Evolutionary conservation across 23 tunicate species (phyloP).

Genomic region (Halocynthia roretzi): DNA sequence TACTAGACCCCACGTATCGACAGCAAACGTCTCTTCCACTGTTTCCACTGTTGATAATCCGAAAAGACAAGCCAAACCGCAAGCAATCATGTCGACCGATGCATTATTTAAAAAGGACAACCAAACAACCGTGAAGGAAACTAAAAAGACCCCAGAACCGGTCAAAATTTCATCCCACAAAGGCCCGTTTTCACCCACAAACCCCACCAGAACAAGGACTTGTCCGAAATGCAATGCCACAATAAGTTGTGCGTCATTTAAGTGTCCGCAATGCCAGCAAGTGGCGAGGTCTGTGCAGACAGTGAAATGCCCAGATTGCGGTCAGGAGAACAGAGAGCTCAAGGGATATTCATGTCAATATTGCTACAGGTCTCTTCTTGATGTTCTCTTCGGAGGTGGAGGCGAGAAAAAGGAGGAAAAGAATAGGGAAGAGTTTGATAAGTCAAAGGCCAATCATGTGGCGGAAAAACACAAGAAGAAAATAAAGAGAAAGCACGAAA

Average conservation of each 20-base stretch:
- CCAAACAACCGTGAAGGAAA: background rate
- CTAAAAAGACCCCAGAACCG: background rate
- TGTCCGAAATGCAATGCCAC: conserved; percentile 73
- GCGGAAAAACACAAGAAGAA: conserved; percentile 39
- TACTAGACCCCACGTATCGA: background rate
- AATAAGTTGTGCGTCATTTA: conserved; percentile 48
- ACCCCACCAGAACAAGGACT: conserved; percentile 15
- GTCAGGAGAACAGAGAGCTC: conserved; percentile 52
- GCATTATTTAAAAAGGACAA: conserved; percentile 3
- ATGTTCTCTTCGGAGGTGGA: conserved; percentile 30
- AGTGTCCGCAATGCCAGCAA: conserved; percentile 55
- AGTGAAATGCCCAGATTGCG: conserved; percentile 66
- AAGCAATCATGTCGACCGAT: conserved; percentile 5
- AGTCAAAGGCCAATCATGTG: background rate
- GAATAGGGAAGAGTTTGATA: conserved; percentile 16
- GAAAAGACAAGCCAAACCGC: background rate
- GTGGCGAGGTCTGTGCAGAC: conserved; percentile 31
- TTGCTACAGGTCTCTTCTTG: conserved; percentile 66
- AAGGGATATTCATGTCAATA: conserved; percentile 72
- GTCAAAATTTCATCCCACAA: background rate
- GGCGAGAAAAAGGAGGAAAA: background rate
- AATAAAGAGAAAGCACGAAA: conserved; percentile 31
- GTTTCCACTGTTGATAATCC: background rate
- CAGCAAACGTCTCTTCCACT: background rate
- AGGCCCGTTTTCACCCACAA: conserved; percentile 10